Percentiles rank a stretch among this genome's conserved stretches.
phyloP scores from a whole-genome alignment of 2,797 vertebrate genomes.

The Craterocephalus amniculus region DNA sequence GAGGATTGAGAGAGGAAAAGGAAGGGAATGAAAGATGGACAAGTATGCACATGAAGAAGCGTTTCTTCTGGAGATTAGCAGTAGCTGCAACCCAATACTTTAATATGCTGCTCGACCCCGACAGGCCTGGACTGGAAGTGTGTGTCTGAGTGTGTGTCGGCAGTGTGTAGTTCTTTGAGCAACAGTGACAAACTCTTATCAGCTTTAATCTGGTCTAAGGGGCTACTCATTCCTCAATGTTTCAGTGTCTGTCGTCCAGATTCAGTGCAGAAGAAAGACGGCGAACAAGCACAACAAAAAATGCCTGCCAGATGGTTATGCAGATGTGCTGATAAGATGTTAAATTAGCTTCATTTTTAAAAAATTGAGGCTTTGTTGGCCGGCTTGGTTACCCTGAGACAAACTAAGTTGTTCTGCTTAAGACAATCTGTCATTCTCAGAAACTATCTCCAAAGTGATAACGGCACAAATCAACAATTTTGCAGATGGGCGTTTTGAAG shows the following conservation, averaged over 20 bases:
- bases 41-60: conserved; percentile 75
- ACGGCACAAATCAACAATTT: conserved; percentile 3
- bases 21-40: conserved; percentile 53
- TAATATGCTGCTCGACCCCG: conserved; percentile 68
- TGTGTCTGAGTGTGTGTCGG: conserved; percentile 27
- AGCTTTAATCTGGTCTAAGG: conserved; percentile 46
- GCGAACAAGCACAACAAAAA: not conserved
- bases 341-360: not conserved
- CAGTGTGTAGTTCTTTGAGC: conserved; percentile 23
- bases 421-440: not conserved
- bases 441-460: conserved; percentile 13
- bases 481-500: not conserved
- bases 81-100: conserved; percentile 76
- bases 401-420: not conserved
- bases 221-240: conserved; percentile 41
- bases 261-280: not conserved
- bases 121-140: conserved; percentile 56
- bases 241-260: conserved; percentile 6
- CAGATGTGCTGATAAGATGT: conserved; percentile 10
- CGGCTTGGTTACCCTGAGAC: not conserved
- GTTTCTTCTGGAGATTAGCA: conserved; percentile 71
- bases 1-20: conserved; percentile 34
- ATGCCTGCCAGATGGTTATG: conserved; percentile 3
- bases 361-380: not conserved
- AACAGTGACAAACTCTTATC: conserved; percentile 51